Conservation (phyloP, 1,140 invertebrate species). For the Platyura marginata region DNA sequence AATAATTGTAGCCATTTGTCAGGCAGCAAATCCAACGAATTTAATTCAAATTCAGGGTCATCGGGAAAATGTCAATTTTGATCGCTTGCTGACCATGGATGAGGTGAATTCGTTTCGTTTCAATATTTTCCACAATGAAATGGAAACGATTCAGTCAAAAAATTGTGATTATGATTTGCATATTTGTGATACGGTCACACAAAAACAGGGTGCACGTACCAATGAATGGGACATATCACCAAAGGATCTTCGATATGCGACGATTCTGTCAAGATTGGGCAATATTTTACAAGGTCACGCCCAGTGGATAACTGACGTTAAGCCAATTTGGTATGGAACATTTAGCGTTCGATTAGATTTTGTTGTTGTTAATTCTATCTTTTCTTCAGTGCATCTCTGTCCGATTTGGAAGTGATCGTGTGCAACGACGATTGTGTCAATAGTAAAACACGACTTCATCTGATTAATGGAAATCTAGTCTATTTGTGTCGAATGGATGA, state of each 20-base stretch:
- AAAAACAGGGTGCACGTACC: not conserved
- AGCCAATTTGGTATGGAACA: conserved; percentile 4
- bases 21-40: conserved; percentile 26
- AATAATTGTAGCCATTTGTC: conserved; percentile 26
- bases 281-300: conserved; percentile 8
- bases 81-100: conserved; percentile 16
- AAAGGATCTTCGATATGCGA: conserved; percentile 16
- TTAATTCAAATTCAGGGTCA: conserved; percentile 32
- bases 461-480: conserved; percentile 19
- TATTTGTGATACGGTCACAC: not conserved
- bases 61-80: conserved; percentile 29
- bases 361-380: conserved; percentile 1
- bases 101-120: conserved; percentile 12
- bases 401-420: conserved; percentile 8
- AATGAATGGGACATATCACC: conserved; percentile 17
- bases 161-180: not conserved
- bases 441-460: conserved; percentile 8
- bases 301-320: conserved; percentile 8
- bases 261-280: conserved; percentile 13
- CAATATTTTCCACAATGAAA: not conserved
- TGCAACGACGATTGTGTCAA: conserved; percentile 5
- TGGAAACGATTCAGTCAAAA: not conserved
- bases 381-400: conserved; percentile 6
- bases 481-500: conserved; percentile 12
- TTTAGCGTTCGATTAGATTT: not conserved